Percentiles rank a stretch among this genome's conserved stretches.
These are phyloP conservation scores for Tragelaphus scriptus DNA, from an alignment of 2,113 vertebrate species.

Conservation along the genomic window DNA sequence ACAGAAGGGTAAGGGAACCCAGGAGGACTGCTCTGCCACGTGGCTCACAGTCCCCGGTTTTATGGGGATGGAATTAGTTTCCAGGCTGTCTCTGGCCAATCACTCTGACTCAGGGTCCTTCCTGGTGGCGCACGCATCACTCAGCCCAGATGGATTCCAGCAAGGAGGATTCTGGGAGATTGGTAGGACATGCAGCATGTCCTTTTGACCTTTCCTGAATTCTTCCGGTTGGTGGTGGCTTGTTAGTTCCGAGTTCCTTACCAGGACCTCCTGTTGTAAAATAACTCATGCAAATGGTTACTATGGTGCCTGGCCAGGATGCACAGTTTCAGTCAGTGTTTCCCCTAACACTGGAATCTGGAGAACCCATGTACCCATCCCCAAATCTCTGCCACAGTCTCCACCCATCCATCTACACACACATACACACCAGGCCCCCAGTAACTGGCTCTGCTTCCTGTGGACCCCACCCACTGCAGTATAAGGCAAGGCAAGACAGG, in stretches of 20 bases:
- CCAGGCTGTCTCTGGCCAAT: not conserved
- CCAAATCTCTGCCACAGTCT: not conserved
- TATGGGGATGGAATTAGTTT: not conserved
- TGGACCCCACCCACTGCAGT: too few relatives aligned
- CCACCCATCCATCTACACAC: not conserved
- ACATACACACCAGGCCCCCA: not conserved
- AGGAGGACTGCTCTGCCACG: not conserved
- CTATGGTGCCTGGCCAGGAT: not conserved
- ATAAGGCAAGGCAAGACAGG: not conserved
- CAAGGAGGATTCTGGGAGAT: not conserved
- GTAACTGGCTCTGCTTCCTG: not conserved
- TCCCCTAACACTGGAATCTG: not conserved
- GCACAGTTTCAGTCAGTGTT: not conserved
- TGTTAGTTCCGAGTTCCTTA: not conserved
- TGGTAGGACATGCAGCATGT: not conserved
- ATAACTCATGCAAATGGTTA: not conserved
- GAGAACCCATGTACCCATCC: not conserved
- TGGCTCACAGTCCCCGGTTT: not conserved
- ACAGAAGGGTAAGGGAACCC: not conserved
- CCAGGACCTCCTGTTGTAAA: not conserved
- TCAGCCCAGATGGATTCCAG: not conserved
- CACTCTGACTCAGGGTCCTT: not conserved
- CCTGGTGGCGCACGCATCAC: fast-evolving
- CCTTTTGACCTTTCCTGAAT: not conserved
- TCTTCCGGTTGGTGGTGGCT: not conserved